phyloP scores from a whole-genome alignment of 2,113 vertebrate genomes.

The Noturus placidus region DNA sequence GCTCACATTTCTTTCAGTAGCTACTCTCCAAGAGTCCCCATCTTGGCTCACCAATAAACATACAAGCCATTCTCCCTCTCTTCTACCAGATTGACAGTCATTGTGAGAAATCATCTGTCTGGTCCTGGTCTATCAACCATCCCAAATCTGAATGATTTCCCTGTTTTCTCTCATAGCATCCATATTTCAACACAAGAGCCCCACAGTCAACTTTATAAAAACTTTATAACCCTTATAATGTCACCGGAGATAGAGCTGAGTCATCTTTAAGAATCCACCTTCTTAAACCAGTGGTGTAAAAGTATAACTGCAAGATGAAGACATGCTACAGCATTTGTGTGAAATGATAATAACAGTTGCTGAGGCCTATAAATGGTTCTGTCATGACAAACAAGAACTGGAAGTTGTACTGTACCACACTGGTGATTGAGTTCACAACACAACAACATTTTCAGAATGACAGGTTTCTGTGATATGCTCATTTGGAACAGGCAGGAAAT shows the following conservation, averaged over 20 bases:
- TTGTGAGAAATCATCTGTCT: conserved; percentile 37
- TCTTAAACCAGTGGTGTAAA: conserved; percentile 54
- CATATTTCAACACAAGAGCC: conserved; percentile 45
- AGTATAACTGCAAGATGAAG: conserved; percentile 66
- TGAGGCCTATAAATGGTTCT: conserved; percentile 53
- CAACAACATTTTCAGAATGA: not conserved
- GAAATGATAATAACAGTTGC: conserved; percentile 71
- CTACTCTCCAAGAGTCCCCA: conserved; percentile 46
- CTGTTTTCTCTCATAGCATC: not conserved
- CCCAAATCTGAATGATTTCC: conserved; percentile 38
- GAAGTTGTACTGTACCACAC: not conserved
- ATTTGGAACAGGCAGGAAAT: not conserved
- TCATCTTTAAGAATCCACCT: conserved; percentile 69
- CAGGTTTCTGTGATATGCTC: not conserved
- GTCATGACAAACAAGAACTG: not conserved
- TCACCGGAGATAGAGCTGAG: conserved; percentile 63
- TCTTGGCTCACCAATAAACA: conserved; percentile 57
- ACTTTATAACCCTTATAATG: conserved; percentile 74
- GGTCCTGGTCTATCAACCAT: conserved; percentile 52
- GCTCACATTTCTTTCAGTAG: conserved; percentile 16
- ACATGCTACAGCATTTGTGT: conserved; percentile 66
- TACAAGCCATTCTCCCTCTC: conserved; percentile 51
- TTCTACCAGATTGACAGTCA: conserved; percentile 61
- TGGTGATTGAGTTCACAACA: not conserved
- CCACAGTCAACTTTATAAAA: conserved; percentile 28